Evolutionary conservation across 2,888 invertebrate species (phyloP), one percentile per base, ranked within the genome.

Genomic region (Poecilobothrus nobilitatus): DNA sequence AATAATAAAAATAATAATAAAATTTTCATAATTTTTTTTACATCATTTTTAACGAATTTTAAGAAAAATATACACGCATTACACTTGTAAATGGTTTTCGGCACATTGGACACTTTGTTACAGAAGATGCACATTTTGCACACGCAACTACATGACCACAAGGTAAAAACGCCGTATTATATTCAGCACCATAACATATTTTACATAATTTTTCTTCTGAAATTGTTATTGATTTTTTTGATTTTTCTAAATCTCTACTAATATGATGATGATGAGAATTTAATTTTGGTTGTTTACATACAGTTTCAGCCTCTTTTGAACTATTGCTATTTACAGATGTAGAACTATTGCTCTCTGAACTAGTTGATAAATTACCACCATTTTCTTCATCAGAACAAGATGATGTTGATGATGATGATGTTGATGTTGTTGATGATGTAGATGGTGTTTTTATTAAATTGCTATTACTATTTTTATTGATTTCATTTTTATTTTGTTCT

Each of bases 101-200:
- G 83, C 97, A 97, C 76, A 96, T 87, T 63, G 95, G 94, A 82
- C 97, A 97, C 75, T 87, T 89, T 74, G 88, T 87, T 70, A 95
- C 87, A 68, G 92, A 89, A 33, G 93, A 88, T 63, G 95, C 94
- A 85, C 97, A 97, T 77, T 91, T 90, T 68, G 91, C 89, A 83
- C 97, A 97, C 67, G 95, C 91, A 69, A 95, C 91, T 76, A 96
- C 90, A 84, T 97, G 97, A 73, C 95, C 94, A 83, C 97, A 97
- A 67, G 97, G 97, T 76, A 97, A 86, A 84, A 97, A 96, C 75
- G 94, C 91, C 71, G 96, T 91, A 74, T 91, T 91, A 75, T 92
- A 87, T 82, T 95, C 94, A 77, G 90, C 89, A 70, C 88, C 90
- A 83, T 90, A 94, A 83, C 97, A 97, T 75, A 97, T 94, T 84